Percentiles rank a stretch among this genome's conserved stretches.
Evolutionary conservation across 1,140 invertebrate genomes (phyloP).

Genomic region (Galleria mellonella): DNA sequence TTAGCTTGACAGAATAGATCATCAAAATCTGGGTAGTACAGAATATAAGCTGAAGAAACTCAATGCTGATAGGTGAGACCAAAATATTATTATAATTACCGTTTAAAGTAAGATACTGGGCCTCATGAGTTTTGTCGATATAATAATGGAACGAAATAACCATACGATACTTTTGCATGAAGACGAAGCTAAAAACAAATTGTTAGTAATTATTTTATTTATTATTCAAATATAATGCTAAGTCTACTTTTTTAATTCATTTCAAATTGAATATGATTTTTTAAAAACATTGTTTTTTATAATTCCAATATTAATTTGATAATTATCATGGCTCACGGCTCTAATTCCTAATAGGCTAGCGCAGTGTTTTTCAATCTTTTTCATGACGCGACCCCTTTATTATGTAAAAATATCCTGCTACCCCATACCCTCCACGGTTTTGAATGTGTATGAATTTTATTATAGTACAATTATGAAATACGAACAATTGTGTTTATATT

Average conservation of each 20-base stretch:
- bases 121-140: conserved; percentile 17
- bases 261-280: neutral
- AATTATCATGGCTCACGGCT: too few species aligned
- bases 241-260: neutral
- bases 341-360: too few species aligned
- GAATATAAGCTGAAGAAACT: conserved; percentile 50
- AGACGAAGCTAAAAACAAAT: conserved; percentile 38
- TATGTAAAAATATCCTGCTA: too few species aligned
- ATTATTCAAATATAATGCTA: neutral
- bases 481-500: too few species aligned
- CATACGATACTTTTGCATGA: conserved; percentile 22
- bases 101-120: conserved; percentile 16
- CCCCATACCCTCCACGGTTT: too few species aligned
- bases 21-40: conserved; percentile 20
- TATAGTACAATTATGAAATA: too few species aligned
- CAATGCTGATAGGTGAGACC: conserved; percentile 34
- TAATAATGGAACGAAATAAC: conserved; percentile 15
- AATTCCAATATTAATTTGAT: too few species aligned
- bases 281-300: too few species aligned
- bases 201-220: conserved; percentile 18
- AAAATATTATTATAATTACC: neutral
- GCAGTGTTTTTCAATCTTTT: too few species aligned
- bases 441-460: too few species aligned
- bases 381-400: too few species aligned
- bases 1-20: conserved; percentile 31